Conservation (phyloP, 2,113 vertebrate species). For the Pseudopipra pipra region DNA sequence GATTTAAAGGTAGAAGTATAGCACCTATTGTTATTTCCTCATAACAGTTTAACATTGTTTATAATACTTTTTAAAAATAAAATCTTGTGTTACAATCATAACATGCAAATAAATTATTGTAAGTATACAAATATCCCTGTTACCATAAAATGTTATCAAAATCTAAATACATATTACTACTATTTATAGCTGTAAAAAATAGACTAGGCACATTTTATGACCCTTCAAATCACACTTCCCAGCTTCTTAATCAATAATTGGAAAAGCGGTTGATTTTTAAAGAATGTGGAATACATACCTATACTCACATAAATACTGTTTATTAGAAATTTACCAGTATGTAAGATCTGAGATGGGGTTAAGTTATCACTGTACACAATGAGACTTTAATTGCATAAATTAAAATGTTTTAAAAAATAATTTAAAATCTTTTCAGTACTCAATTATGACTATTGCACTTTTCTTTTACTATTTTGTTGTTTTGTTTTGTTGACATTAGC, state of each 20-base stretch:
- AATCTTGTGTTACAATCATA: background rate
- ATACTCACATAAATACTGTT: background rate
- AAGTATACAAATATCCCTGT: background rate
- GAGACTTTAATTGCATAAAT: background rate
- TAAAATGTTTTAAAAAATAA: background rate
- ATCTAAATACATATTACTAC: background rate
- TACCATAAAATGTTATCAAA: background rate
- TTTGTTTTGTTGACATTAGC: background rate
- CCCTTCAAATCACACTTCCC: background rate
- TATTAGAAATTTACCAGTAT: background rate
- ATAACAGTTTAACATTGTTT: background rate
- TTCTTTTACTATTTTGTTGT: background rate
- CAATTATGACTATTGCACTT: background rate
- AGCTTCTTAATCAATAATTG: background rate
- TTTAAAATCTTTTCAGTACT: background rate
- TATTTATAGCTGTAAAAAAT: background rate
- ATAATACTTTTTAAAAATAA: background rate
- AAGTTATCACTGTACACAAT: background rate
- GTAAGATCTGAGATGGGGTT: background rate
- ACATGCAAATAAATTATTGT: background rate
- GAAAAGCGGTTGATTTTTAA: background rate
- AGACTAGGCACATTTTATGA: background rate
- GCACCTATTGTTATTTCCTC: background rate
- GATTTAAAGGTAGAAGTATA: background rate
- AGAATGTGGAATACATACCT: background rate